Evolutionary conservation across 2,888 invertebrate genomes (phyloP), one percentile per base, ranked within the genome.

Genomic region (Noctua comes): DNA sequence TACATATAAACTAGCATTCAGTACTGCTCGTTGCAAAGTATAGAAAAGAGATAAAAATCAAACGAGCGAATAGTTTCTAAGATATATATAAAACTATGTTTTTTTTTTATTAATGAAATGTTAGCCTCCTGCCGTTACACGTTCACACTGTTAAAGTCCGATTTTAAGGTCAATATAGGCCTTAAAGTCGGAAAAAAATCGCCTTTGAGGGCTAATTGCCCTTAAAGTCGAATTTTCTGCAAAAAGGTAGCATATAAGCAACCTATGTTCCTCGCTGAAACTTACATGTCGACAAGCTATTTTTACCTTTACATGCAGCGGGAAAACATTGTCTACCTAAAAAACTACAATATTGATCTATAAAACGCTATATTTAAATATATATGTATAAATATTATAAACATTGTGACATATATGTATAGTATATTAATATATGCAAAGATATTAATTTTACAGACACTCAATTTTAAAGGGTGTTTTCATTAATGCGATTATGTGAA

Each of bases 1-100:
- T 77, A 85, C 78, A 84, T 86, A 80, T 70, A 84, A 77, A 84
- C 88, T 89, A 92, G 84, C 90, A 86, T 88, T 93, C 93, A 93
- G 93, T 93, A 93, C 93, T 83, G 92, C 93, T 93, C 93, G 93
- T 91, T 89, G 90, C 88, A 88, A 89, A 88, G 68, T 82, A 88
- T 82, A 85, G 80, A 88, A 81, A 84, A 85, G 86, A 87, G 89
- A 87, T 89, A 76, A 79, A 90, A 91, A 86, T 90, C 89, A 91
- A 91, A 93, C 94, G 93, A 93, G 92, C 93, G 88, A 91, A 92
- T 92, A 84, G 91, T 92, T 88, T 85, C 86, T 88, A 85, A 75
- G 65, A 87, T 81, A 84, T 81, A 82, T 85, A 88, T 83, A 85
- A 83, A 84, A 83, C 82, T 88, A 85, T 86, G 48, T 71, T 77